Evolutionary conservation across 30 jellyfish, hydroid and myxozoan genomes (phyloP), one percentile per base, ranked within the genome.

Genomic region (Aurelia aurita complex sp. Pacific): DNA sequence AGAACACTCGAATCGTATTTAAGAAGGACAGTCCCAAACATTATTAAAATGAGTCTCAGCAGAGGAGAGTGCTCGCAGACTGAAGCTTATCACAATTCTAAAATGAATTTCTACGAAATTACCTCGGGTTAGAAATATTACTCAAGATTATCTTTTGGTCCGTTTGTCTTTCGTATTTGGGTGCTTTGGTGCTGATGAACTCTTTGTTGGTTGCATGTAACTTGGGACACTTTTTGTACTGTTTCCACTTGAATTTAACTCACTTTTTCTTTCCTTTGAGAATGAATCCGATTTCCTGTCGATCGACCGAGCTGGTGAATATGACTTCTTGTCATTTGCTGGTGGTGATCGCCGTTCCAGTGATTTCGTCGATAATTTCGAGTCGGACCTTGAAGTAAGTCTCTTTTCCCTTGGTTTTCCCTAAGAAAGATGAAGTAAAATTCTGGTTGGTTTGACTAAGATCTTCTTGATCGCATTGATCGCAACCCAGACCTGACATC

Each of bases 181-280:
- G 67, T 85, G 80, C 65, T 77, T 85, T 51, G 96, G 89, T 16
- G 96, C 96, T 52, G 72, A 67, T 57, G 98, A 91, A 18, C 96
- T 91, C 55, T 86, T 91, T 0, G 98, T 91, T 7, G 96, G 98
- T 54, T 83, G 95, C 98, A 91, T 91, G 77, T 91, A 91, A 68
- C 94, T 91, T 5, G 98, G 98, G 36, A 86, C 83, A 72, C 76
- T 54, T 54, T 76, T 67, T 15, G 76, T 1, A 16, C 54, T 67
- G 46, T 60, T 77, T 17, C 85, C 17, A 40, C 52, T 40, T 40
- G 52, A 40, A 40, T 9, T 40, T 6, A 40, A 40, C 42, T 67
- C 83, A 17, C 90, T 76, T 36, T 76, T 88, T 33, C 77, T 69
- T 35, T 88, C 85, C 15, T 79, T 79, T 0, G 51, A 1, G 5